phyloP scores from a whole-genome alignment of 2,888 invertebrate species.

The Nymphalis c-album region DNA sequence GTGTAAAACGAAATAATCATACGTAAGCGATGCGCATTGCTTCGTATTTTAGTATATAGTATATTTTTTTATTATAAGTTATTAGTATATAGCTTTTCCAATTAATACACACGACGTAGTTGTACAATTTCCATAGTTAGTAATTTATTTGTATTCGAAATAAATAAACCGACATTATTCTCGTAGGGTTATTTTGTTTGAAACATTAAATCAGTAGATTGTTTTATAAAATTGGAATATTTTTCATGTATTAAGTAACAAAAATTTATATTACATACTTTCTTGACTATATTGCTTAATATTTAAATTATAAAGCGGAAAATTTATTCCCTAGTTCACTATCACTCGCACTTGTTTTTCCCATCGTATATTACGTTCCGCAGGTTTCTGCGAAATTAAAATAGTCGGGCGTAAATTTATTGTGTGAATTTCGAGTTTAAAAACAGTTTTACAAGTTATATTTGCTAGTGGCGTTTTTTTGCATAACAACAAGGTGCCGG shows the following conservation, averaged over 20 bases:
- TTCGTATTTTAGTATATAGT: not conserved
- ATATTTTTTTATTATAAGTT: not conserved
- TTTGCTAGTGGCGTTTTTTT: too few species aligned
- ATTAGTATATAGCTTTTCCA: too few species aligned
- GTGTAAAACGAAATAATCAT: not conserved
- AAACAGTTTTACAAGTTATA: not conserved
- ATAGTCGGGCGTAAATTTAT: not conserved
- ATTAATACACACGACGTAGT: too few species aligned
- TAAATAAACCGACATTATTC: too few species aligned
- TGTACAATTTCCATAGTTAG: too few species aligned
- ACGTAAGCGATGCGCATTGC: not conserved
- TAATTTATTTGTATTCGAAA: too few species aligned
- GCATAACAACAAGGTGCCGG: too few species aligned
- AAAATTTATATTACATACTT: not conserved
- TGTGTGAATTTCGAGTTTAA: not conserved
- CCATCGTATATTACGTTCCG: slow-evolving; percentile 1
- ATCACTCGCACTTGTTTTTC: not conserved
- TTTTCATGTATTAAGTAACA: too few species aligned
- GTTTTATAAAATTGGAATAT: too few species aligned
- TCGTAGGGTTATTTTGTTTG: too few species aligned
- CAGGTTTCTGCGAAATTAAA: slow-evolving; percentile 6
- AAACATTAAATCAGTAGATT: too few species aligned
- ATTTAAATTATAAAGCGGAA: not conserved
- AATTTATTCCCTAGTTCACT: not conserved
- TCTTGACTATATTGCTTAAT: not conserved